Conservation (phyloP, 2,888 invertebrate species). For the Amblyjoppa fuscipennis region DNA sequence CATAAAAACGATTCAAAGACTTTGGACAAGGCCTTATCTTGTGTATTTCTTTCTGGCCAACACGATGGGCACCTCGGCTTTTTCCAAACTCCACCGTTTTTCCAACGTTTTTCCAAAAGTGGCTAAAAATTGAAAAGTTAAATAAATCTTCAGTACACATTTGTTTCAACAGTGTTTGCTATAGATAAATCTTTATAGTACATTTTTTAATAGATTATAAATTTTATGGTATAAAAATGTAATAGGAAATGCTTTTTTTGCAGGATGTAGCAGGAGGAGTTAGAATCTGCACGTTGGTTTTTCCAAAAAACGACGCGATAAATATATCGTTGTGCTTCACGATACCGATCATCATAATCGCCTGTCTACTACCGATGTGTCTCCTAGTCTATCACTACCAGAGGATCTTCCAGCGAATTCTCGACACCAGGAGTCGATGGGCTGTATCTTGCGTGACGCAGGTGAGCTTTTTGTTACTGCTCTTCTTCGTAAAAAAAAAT, state of each 20-base stretch:
- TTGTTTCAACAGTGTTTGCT: too few species aligned
- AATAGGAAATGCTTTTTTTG: background rate
- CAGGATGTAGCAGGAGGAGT: constrained; percentile 73
- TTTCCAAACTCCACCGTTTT: too few species aligned
- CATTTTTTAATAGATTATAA: too few species aligned
- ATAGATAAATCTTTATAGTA: too few species aligned
- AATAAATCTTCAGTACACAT: too few species aligned
- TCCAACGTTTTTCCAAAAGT: too few species aligned
- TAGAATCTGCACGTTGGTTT: constrained; percentile 86
- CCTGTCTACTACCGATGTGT: constrained; percentile 86
- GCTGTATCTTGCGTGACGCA: constrained; percentile 85
- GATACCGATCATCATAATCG: constrained; percentile 85
- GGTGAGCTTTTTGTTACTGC: constrained; percentile 68
- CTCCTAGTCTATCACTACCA: constrained; percentile 87
- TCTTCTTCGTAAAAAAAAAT: background rate
- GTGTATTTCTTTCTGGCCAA: too few species aligned
- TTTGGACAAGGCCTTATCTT: too few species aligned
- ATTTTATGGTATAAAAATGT: too few species aligned
- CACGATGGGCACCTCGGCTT: too few species aligned
- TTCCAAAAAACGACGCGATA: constrained; percentile 85
- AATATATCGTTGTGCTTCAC: constrained; percentile 86
- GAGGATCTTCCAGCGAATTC: constrained; percentile 86
- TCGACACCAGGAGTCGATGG: constrained; percentile 86
- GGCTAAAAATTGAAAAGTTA: too few species aligned
- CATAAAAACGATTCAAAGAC: too few species aligned